phyloP scores from a whole-genome alignment of 2,113 vertebrate genomes.

The Sakesphorus luctuosus region DNA sequence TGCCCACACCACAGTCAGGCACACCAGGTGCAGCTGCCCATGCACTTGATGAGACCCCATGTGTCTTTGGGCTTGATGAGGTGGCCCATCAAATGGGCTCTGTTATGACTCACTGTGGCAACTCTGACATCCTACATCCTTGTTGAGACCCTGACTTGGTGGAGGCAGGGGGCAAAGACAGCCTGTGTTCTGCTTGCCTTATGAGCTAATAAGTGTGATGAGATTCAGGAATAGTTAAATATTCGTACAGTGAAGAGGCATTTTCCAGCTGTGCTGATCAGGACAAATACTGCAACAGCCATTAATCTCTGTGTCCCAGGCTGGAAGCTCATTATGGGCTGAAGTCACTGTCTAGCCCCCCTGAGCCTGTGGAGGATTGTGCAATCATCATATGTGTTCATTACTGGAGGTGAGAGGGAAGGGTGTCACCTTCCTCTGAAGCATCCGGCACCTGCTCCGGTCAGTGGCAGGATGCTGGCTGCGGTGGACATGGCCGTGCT shows the following conservation, averaged over 20 bases:
- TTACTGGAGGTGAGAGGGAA: constrained; percentile 21
- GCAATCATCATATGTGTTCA: neutral
- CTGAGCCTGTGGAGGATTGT: neutral
- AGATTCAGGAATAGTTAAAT: neutral
- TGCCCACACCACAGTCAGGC: neutral
- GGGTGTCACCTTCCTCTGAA: constrained; percentile 57
- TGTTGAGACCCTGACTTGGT: neutral
- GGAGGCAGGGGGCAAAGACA: neutral
- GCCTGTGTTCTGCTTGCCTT: neutral
- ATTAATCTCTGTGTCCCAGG: neutral
- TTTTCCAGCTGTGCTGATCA: neutral
- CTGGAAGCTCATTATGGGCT: neutral
- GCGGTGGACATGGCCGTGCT: neutral
- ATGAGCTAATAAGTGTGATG: neutral
- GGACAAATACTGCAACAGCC: neutral
- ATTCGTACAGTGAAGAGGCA: neutral
- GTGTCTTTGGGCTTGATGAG: neutral
- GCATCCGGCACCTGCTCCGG: neutral
- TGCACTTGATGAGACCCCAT: fast-evolving
- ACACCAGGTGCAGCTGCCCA: neutral
- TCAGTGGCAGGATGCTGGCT: constrained; percentile 20
- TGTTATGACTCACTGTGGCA: neutral
- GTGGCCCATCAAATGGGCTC: neutral
- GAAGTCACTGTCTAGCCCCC: neutral
- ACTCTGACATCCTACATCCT: neutral